These are phyloP conservation scores for Phalloptychus januarius DNA, from an alignment of 2,797 vertebrate species.

Conservation along the genomic window DNA sequence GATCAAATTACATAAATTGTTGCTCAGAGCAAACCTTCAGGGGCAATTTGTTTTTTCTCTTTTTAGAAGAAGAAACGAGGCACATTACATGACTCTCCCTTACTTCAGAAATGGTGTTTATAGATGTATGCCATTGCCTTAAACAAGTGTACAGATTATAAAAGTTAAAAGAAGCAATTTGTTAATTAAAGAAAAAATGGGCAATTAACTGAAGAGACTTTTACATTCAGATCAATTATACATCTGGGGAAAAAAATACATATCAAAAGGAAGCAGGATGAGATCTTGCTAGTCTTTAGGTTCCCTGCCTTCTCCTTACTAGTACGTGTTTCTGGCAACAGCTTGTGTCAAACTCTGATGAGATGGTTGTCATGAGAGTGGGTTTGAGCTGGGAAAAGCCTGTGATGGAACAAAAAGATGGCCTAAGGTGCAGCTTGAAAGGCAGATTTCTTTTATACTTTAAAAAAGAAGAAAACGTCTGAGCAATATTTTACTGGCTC, in stretches of 20 bases:
- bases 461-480: not conserved
- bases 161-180: not conserved
- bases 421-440: not conserved
- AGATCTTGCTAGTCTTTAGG: not conserved
- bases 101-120: not conserved
- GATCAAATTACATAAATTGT: not conserved
- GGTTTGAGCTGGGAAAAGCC: not conserved
- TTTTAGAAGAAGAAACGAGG: not conserved
- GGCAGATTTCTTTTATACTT: not conserved
- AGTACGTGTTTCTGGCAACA: not conserved
- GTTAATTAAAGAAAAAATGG: not conserved
- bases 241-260: not conserved
- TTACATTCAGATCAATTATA: not conserved
- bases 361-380: not conserved
- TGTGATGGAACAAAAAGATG: not conserved
- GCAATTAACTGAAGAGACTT: not conserved
- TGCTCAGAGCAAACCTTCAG: not conserved
- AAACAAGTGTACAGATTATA: not conserved
- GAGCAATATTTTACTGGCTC: not conserved
- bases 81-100: not conserved
- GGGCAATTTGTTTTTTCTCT: not conserved
- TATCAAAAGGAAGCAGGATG: not conserved
- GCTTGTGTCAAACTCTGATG: not conserved
- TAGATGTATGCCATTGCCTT: not conserved
- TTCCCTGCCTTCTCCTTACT: not conserved